A percentile compares a stretch with the other conserved stretches of the same genome.
Conservation (phyloP, 2,888 invertebrate genomes). For the Apotomis capreana region DNA sequence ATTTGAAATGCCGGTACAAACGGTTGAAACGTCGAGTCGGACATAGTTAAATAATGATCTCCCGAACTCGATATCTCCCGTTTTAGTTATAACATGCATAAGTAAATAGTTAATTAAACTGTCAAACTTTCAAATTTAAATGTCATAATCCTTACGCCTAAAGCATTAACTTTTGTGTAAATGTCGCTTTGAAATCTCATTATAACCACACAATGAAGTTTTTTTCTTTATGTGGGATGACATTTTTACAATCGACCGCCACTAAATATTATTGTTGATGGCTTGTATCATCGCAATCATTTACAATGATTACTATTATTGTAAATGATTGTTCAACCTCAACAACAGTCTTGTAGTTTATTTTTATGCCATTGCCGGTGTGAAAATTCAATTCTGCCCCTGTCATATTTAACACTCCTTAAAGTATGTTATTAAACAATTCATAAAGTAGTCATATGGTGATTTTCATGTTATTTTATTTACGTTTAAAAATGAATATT, state of each 20-base stretch:
- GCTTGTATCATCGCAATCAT: slow-evolving; percentile 25
- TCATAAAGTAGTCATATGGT: slow-evolving; percentile 2
- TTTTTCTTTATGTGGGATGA: slow-evolving; percentile 26
- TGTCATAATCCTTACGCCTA: slow-evolving; percentile 12
- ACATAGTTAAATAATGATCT: too few relatives aligned
- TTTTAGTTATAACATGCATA: too few relatives aligned
- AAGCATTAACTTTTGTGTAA: slow-evolving; percentile 10
- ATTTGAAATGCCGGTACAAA: too few relatives aligned
- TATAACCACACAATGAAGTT: slow-evolving; percentile 28
- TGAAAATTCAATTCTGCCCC: slow-evolving; percentile 29
- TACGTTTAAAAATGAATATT: background rate
- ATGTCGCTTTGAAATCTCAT: slow-evolving; percentile 19
- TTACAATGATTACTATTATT: slow-evolving; percentile 28
- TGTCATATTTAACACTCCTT: slow-evolving; percentile 30
- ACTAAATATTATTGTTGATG: slow-evolving; percentile 31
- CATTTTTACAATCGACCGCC: slow-evolving; percentile 19
- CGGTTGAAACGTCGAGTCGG: too few relatives aligned
- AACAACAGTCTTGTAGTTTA: slow-evolving; percentile 12
- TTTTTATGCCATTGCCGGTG: slow-evolving; percentile 18
- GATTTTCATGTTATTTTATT: background rate
- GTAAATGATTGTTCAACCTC: slow-evolving; percentile 32
- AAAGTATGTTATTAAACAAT: slow-evolving; percentile 26
- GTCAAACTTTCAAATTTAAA: slow-evolving; percentile 5
- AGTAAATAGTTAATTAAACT: background rate
- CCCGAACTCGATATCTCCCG: too few relatives aligned